These are phyloP conservation scores for Albula glossodonta DNA, from an alignment of 2,113 vertebrate species.

Conservation along the genomic window DNA sequence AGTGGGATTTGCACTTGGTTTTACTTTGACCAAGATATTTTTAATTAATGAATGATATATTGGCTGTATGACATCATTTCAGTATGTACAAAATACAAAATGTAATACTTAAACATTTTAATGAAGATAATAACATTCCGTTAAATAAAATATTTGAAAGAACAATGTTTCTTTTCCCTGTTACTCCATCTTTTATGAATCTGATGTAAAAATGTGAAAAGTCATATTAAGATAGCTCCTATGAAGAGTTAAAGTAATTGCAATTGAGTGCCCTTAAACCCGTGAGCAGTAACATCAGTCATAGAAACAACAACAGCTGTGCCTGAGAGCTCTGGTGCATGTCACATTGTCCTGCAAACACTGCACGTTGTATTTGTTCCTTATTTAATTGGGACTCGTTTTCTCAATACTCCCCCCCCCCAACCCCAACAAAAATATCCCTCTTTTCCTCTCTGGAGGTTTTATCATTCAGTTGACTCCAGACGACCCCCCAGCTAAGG, in stretches of 20 bases:
- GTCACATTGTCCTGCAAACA: background rate
- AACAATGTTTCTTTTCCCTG: background rate
- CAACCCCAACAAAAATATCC: slow-evolving; percentile 71
- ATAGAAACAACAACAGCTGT: background rate
- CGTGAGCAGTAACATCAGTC: background rate
- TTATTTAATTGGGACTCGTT: slow-evolving; percentile 30
- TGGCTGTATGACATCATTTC: too few species aligned
- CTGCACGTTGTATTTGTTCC: slow-evolving; percentile 16
- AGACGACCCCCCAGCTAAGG: slow-evolving; percentile 82
- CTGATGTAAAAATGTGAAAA: background rate
- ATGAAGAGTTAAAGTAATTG: background rate
- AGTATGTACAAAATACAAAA: background rate
- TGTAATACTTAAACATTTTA: background rate
- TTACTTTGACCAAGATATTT: too few species aligned
- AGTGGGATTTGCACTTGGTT: too few species aligned
- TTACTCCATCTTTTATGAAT: background rate
- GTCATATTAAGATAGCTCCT: background rate
- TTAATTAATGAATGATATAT: too few species aligned
- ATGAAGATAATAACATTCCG: background rate
- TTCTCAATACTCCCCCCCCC: slow-evolving; percentile 58
- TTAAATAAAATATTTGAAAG: background rate
- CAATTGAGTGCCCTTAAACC: background rate
- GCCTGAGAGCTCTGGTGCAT: background rate
- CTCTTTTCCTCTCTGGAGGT: slow-evolving; percentile 58
- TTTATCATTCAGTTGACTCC: slow-evolving; percentile 81